Percentiles rank a stretch among this genome's conserved stretches.
Conservation (phyloP, 1,140 invertebrate genomes). For the Spodoptera frugiperda region DNA sequence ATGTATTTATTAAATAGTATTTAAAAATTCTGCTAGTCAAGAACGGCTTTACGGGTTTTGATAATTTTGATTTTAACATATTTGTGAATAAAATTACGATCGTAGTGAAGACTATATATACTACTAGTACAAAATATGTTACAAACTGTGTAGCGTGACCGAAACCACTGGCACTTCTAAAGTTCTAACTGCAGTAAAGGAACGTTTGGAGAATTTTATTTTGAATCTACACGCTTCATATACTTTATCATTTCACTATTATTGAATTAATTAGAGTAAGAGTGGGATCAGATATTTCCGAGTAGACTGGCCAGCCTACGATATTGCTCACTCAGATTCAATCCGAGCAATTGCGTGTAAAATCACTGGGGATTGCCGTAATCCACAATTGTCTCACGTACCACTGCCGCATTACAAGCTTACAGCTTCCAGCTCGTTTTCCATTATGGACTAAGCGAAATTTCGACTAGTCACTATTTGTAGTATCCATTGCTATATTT, state of each 20-base stretch:
- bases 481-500: neutral
- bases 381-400: constrained; percentile 39
- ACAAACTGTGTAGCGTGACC: no score
- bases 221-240: neutral
- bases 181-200: no score
- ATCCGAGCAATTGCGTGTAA: constrained; percentile 39
- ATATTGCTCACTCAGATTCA: constrained; percentile 32
- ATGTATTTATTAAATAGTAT: no score
- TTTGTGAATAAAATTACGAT: neutral
- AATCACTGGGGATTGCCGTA: constrained; percentile 8
- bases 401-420: constrained; percentile 31
- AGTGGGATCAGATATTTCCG: constrained; percentile 1
- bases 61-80: neutral
- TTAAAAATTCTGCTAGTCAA: no score
- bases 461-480: constrained; percentile 13
- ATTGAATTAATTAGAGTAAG: neutral
- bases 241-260: neutral
- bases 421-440: constrained; percentile 34
- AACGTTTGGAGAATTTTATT: no score
- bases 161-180: no score
- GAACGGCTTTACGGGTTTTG: no score
- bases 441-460: constrained; percentile 32
- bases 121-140: neutral
- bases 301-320: constrained; percentile 4
- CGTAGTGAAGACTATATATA: neutral